Conservation (phyloP, 2,797 vertebrate species). For the Poliocrania exsul region DNA sequence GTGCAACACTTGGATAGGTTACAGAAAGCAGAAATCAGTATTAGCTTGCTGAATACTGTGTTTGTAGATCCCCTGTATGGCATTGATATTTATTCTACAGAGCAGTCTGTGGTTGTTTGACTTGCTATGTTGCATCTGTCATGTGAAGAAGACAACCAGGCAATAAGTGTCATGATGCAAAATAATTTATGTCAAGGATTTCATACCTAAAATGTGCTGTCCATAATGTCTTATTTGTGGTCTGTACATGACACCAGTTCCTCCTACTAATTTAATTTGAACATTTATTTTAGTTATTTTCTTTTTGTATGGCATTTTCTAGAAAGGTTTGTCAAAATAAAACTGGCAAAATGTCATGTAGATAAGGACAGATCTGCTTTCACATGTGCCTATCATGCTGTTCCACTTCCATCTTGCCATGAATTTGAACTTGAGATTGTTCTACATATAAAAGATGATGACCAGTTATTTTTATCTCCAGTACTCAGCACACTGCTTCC, state of each 20-base stretch:
- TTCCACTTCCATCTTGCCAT: neutral
- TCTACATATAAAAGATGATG: neutral
- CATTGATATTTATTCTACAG: neutral
- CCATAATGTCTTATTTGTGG: neutral
- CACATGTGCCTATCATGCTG: neutral
- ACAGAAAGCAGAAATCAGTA: neutral
- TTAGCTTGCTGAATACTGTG: neutral
- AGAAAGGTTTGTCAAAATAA: neutral
- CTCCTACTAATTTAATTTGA: neutral
- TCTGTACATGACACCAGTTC: neutral
- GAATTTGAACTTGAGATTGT: slow-evolving; percentile 1
- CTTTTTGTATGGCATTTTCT: neutral
- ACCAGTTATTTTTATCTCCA: neutral
- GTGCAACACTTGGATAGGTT: neutral
- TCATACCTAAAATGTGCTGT: neutral
- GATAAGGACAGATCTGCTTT: neutral
- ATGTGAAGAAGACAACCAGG: neutral
- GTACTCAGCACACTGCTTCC: neutral
- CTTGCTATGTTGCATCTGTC: neutral
- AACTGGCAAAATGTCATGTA: neutral
- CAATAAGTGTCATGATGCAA: neutral
- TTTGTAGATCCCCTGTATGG: neutral
- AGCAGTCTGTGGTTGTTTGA: neutral
- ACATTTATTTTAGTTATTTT: neutral
- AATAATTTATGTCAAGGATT: slow-evolving; percentile 6